Base-by-base conservation (phyloP, 2,888 invertebrate species). In the Caenorhabditis becei region DNA sequence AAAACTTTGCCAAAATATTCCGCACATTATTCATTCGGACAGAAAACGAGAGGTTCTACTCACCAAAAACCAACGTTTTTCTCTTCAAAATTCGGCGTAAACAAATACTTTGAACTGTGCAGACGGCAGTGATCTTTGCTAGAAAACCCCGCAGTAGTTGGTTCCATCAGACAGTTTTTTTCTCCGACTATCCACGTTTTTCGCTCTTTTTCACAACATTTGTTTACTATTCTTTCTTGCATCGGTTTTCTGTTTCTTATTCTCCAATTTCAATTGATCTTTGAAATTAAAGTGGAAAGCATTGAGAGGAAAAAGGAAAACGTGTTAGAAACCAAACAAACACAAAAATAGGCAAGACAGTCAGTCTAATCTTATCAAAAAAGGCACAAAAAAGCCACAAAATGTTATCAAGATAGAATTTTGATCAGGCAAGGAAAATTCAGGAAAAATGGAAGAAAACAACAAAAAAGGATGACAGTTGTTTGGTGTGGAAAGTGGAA, bases 251-350 rank as follows among this genome's bases (percentile, higher is more conserved):
- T 58, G 44, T 59, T 35, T 41, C 23, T 49, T 63, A 51, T 74
- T 51, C 59, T 71, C 70, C 44, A 65, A 75, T 75, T 75, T 67
- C 67, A 67, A 61, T 61, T 75, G 75, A 75, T 75, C 53, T 67
- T 75, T 53, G 75, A 67, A 67, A 75, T 58, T 28, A 24, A 41
- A 16, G 8, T 16, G 16, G 35, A 20, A 37, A 7, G 32, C 10
- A 10, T 1, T n/a, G 20, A 35, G 18, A 35, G n/a, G 35, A 20
- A 7, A 35, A 20, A 41, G n/a, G 10, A 11, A 59, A 37, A 26
- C 10, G 54, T 16, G 20, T 8, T 16, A 20, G 23, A 37, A 44
- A 44, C 14, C 44, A 32, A 41, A 3, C 10, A 41, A 41, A 59
- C 37, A 41, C 11, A 41, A 41, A 41, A 41, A 41, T 41, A 16